phyloP scores from a whole-genome alignment of 1,140 invertebrate species.

The Macrobrachium nipponense region DNA sequence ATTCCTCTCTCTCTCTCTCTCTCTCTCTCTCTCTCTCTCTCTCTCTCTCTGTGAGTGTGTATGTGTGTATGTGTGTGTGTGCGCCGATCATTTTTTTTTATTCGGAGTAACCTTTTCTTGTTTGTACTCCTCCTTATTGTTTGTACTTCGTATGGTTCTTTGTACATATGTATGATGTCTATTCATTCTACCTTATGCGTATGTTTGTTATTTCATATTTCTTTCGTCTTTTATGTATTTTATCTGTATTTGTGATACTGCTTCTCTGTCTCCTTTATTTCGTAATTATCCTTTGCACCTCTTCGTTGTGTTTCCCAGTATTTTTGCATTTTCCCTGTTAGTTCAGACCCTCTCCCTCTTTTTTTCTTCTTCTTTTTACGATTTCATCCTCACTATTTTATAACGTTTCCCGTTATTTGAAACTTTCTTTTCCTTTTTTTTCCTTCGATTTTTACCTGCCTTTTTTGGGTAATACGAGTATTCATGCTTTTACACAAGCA shows the following conservation, averaged over 20 bases:
- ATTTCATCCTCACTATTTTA: too few species aligned
- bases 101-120: neutral
- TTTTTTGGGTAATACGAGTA: too few species aligned
- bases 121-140: neutral
- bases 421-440: too few species aligned
- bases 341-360: too few species aligned
- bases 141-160: neutral
- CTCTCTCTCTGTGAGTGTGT: too few species aligned
- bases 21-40: neutral
- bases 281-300: neutral
- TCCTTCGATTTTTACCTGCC: too few species aligned
- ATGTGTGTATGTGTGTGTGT: too few species aligned
- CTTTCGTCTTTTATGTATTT: neutral
- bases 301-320: neutral
- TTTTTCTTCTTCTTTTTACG: too few species aligned
- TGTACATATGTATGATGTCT: neutral
- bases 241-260: neutral
- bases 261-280: neutral
- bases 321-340: too few species aligned
- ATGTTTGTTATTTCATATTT: neutral
- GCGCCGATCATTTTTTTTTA: neutral
- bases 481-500: too few species aligned
- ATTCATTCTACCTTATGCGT: neutral
- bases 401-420: too few species aligned
- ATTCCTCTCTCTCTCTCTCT: neutral